phyloP scores from a whole-genome alignment of 2,797 vertebrate species.

The Toxotes lorentzi region DNA sequence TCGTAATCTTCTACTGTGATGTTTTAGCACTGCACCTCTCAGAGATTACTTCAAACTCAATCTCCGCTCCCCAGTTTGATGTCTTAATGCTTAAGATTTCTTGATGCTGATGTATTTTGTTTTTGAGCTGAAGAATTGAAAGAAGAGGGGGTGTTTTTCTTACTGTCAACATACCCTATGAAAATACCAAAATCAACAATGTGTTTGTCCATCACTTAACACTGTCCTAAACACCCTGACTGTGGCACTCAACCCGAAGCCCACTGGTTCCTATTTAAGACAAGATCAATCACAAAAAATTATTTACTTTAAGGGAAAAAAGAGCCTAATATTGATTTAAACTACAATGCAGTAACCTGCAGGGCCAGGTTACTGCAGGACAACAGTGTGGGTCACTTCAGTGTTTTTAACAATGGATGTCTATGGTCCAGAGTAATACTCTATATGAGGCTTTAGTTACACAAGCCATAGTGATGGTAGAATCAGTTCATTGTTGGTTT shows the following conservation, averaged over 20 bases:
- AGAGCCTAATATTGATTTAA: too few relatives aligned
- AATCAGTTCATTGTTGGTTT: background rate
- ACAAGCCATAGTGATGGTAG: background rate
- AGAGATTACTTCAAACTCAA: constrained; percentile 13
- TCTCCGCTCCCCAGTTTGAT: background rate
- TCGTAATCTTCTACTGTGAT: constrained; percentile 11
- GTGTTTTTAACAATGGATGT: background rate
- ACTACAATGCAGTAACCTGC: too few relatives aligned
- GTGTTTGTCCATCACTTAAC: background rate
- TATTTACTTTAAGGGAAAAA: too few relatives aligned
- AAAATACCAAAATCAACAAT: constrained; percentile 23
- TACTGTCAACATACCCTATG: background rate
- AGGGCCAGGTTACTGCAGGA: too few relatives aligned
- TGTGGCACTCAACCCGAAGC: background rate
- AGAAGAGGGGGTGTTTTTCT: background rate
- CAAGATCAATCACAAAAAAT: background rate
- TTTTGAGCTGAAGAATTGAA: background rate
- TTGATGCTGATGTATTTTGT: constrained; percentile 5
- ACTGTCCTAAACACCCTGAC: background rate
- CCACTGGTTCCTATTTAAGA: background rate
- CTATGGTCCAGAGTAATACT: background rate
- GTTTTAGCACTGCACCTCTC: constrained; percentile 15
- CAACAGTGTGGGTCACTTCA: background rate
- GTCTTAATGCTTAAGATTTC: constrained; percentile 12
- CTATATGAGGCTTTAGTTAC: background rate